Base-by-base conservation (phyloP, 2,888 invertebrate species). In the Flabesymbios commensalis region DNA sequence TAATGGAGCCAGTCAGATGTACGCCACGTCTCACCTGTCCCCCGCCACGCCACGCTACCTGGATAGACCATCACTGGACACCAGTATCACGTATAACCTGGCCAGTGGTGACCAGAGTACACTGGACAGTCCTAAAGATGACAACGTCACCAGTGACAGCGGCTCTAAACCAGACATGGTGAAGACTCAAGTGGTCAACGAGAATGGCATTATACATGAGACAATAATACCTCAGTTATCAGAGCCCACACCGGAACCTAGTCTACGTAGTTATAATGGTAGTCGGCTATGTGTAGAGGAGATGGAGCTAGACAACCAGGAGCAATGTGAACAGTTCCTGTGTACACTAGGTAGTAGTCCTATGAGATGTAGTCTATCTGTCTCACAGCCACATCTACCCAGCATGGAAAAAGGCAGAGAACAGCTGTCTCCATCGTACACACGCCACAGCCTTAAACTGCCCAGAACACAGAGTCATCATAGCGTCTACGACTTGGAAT, bases 361-460 rank as follows among this genome's bases (percentile, higher is more conserved):
- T n/a, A n/a, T n/a, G n/a, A n/a, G n/a, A n/a, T n/a, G n/a, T 17
- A 41, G 2, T 1, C 57, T 63, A 19, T 59, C 63, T 28, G 54
- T 43, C n/a, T 63, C 63, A n/a, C 61, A 61, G 33, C 61, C 61
- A 7, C 57, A 57, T 43, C 45, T 61, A 32, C 61, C 57, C 22
- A 61, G 61, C 57, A 57, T 57, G 56, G 3, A 26, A 24, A 45
- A 32, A 24, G 32, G 43, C 28, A 32, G 52, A 4, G 10, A 17
- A 2, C 42, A 10, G 14, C 24, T 47, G 33, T 22, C 53, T 1
- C 41, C 54, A 3, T 42, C 28, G 22, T 32, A 36, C n/a, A 29
- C 52, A 7, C 53, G 31, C 2, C 29, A 52, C 32, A 55, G 43
- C 43, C 55, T 55, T 5, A 32, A 10, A 7, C 14, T 22, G 17